Conservation (phyloP, 1,140 invertebrate genomes). For the Coenobita brevimanus region DNA sequence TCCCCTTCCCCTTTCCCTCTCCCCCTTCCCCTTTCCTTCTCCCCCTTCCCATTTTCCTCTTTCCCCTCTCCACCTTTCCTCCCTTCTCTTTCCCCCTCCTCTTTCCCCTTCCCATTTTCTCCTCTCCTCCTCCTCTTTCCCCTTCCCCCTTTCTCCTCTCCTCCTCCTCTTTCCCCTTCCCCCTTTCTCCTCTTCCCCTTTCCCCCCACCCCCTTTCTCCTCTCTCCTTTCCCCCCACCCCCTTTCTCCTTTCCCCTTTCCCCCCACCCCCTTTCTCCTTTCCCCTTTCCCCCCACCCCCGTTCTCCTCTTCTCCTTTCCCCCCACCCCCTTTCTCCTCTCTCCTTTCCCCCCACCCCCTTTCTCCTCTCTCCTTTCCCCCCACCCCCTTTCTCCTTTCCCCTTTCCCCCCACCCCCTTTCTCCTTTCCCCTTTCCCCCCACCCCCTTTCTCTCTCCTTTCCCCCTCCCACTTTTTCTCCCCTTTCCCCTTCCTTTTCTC, state of each 20-base stretch:
- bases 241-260: background rate
- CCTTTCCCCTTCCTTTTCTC: background rate
- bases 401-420: background rate
- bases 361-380: too few relatives aligned
- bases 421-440: background rate
- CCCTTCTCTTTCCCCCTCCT: background rate
- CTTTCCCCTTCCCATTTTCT: background rate
- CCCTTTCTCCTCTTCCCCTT: background rate
- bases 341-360: too few relatives aligned
- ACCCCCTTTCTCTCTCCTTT: background rate
- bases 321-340: too few relatives aligned
- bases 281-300: background rate
- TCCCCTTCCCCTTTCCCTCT: background rate
- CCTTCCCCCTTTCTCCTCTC: background rate
- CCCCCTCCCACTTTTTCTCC: background rate
- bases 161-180: background rate
- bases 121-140: background rate
- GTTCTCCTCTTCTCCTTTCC: background rate
- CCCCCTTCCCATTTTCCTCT: background rate
- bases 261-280: too few relatives aligned
- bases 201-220: background rate
- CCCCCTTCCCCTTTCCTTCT: background rate
- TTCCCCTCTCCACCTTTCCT: background rate
- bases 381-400: background rate
- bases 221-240: background rate